phyloP scores from a whole-genome alignment of 2,888 invertebrate species.

The Leptopilina drosophilae region DNA sequence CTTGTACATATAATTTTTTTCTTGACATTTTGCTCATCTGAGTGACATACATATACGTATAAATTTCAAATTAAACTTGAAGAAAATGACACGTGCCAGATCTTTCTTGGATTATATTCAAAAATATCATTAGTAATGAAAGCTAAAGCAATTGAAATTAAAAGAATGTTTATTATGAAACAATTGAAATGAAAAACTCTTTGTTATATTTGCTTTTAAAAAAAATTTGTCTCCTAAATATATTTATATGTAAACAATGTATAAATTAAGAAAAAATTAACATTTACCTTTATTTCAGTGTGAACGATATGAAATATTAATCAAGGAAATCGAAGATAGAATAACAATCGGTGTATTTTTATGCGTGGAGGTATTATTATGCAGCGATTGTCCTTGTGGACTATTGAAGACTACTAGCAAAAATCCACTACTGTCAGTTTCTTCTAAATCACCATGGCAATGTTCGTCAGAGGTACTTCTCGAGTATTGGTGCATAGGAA shows the following conservation, averaged over 20 bases:
- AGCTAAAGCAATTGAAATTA: neutral
- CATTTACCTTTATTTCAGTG: conserved; percentile 63
- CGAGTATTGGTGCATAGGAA: conserved; percentile 90
- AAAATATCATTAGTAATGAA: conserved; percentile 1
- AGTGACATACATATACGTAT: neutral
- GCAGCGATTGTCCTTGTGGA: conserved; percentile 83
- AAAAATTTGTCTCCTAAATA: too few relatives aligned
- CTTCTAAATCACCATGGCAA: conserved; percentile 74
- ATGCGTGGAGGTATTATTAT: conserved; percentile 89
- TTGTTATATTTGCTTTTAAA: too few relatives aligned
- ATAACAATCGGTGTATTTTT: conserved; percentile 75
- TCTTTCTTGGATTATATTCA: conserved; percentile 6
- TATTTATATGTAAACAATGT: too few relatives aligned
- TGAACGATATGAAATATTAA: conserved; percentile 71
- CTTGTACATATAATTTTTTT: too few relatives aligned
- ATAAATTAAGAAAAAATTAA: too few relatives aligned
- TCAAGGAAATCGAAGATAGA: conserved; percentile 73
- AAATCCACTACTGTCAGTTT: conserved; percentile 68
- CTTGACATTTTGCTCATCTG: neutral
- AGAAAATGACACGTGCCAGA: neutral
- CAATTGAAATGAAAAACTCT: too few relatives aligned
- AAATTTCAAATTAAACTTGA: conserved; percentile 1
- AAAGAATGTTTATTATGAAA: too few relatives aligned
- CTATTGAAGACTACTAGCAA: conserved; percentile 70
- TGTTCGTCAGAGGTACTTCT: conserved; percentile 81